Percentiles rank a stretch among this genome's conserved stretches.
Evolutionary conservation across 2,113 vertebrate genomes (phyloP).

Genomic region (Prinia subflava): DNA sequence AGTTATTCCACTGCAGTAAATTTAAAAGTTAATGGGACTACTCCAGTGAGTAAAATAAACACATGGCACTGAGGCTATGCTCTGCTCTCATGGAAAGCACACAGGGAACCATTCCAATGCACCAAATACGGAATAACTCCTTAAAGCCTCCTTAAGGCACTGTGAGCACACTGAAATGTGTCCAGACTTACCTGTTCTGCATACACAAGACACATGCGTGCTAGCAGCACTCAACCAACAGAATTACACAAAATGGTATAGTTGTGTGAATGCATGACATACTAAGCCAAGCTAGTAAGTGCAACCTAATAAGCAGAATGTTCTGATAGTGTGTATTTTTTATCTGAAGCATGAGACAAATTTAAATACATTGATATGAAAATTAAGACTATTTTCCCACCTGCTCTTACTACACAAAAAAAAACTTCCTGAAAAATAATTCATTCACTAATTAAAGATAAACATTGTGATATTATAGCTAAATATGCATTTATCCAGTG

Average conservation of each 20-base stretch:
- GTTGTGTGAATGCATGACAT: not conserved
- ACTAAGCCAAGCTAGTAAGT: not conserved
- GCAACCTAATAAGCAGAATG: not conserved
- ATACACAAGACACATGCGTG: not conserved
- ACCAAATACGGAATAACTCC: not conserved
- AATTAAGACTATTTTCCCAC: not conserved
- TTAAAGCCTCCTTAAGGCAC: not conserved
- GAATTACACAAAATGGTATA: not conserved
- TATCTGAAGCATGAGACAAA: not conserved
- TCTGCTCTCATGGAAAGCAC: not conserved
- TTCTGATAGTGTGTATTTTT: not conserved
- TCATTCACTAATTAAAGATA: not conserved
- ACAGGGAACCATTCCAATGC: not conserved
- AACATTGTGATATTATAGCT: slow-evolving; percentile 1
- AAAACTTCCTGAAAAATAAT: not conserved
- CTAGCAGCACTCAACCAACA: not conserved
- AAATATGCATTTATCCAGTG: slow-evolving; percentile 6
- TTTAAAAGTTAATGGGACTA: slow-evolving; percentile 45
- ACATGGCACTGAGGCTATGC: not conserved
- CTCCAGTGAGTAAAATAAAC: slow-evolving; percentile 42
- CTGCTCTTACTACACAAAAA: not conserved
- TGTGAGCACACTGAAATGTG: not conserved
- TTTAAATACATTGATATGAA: not conserved
- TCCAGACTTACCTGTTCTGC: not conserved
- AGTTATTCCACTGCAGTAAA: slow-evolving; percentile 32